phyloP scores from a whole-genome alignment of 2,797 vertebrate species.

The Phalloptychus januarius region DNA sequence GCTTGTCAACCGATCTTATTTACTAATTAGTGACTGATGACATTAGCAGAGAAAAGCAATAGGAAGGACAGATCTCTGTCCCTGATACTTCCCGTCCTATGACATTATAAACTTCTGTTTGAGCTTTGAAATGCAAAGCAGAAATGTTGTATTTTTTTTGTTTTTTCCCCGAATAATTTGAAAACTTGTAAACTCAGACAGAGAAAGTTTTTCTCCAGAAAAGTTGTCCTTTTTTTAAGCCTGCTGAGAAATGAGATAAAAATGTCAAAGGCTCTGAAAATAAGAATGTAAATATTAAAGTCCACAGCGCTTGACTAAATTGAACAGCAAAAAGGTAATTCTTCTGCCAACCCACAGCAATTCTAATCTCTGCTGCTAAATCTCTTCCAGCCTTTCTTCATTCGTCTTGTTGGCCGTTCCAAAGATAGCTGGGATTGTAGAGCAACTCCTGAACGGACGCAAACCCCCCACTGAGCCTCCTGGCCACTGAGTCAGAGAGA shows the following conservation, averaged over 20 bases:
- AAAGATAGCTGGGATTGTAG: slow-evolving; percentile 39
- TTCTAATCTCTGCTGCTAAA: slow-evolving; percentile 72
- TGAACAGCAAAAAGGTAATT: slow-evolving; percentile 60
- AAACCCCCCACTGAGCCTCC: slow-evolving; percentile 21
- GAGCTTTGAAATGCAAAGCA: slow-evolving; percentile 14
- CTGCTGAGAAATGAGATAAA: slow-evolving; percentile 67
- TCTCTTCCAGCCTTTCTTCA: slow-evolving; percentile 47
- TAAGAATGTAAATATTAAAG: slow-evolving; percentile 74
- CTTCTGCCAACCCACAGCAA: slow-evolving; percentile 55
- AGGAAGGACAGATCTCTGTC: slow-evolving; percentile 58
- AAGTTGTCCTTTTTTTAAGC: slow-evolving; percentile 40
- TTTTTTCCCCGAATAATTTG: slow-evolving; percentile 5
- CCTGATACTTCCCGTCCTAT: slow-evolving; percentile 34
- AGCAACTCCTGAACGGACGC: slow-evolving; percentile 36
- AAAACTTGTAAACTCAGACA: slow-evolving; percentile 26
- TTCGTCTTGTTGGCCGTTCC: slow-evolving; percentile 44
- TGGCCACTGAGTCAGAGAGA: slow-evolving; percentile 34
- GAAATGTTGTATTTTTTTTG: slow-evolving; percentile 11
- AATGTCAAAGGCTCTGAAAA: slow-evolving; percentile 64
- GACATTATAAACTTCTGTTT: slow-evolving; percentile 25
- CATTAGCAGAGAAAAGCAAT: slow-evolving; percentile 47
- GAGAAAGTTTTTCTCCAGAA: slow-evolving; percentile 12
- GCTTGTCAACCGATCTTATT: slow-evolving; percentile 72
- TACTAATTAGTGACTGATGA: slow-evolving; percentile 70
- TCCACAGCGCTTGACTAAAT: slow-evolving; percentile 46